Percentiles rank a stretch among this genome's conserved stretches.
Evolutionary conservation across 2,113 vertebrate genomes (phyloP).

Genomic region (Cryptoleucopteryx plumbea): DNA sequence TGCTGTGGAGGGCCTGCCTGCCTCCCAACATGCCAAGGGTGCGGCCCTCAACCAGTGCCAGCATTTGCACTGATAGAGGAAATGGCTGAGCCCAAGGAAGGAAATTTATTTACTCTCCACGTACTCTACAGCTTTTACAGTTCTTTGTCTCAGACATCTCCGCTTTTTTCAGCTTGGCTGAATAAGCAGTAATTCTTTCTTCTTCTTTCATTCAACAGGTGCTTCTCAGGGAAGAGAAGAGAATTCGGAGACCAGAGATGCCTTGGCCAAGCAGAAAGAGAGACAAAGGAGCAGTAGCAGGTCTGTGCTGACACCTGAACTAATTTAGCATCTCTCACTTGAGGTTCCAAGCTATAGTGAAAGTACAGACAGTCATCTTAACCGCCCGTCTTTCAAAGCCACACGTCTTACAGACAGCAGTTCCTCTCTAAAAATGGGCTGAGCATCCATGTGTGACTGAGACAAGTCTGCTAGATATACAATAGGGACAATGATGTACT

Average conservation of each 20-base stretch:
- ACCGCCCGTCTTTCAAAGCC: background rate
- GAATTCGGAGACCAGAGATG: slow-evolving; percentile 18
- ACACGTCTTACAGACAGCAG: background rate
- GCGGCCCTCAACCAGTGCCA: slow-evolving; percentile 16
- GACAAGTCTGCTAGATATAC: background rate
- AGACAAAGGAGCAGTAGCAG: slow-evolving; percentile 38
- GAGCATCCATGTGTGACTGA: background rate
- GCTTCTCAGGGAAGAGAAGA: background rate
- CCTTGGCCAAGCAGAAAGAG: slow-evolving; percentile 53
- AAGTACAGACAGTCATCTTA: background rate
- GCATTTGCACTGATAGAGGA: background rate
- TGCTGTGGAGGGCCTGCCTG: background rate
- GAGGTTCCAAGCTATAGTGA: background rate
- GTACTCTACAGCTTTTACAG: background rate
- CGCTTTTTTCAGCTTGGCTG: background rate
- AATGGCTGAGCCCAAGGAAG: background rate
- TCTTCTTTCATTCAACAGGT: background rate
- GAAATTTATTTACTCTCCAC: background rate
- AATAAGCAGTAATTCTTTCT: background rate
- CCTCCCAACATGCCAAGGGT: background rate
- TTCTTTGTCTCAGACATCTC: background rate
- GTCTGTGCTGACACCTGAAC: slow-evolving; percentile 47
- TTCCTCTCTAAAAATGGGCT: background rate
- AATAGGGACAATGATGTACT: background rate
- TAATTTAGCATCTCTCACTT: background rate